Percentiles rank a stretch among this genome's conserved stretches.
phyloP scores from a whole-genome alignment of 2,797 vertebrate species.

The Tympanoctomys barrerae region DNA sequence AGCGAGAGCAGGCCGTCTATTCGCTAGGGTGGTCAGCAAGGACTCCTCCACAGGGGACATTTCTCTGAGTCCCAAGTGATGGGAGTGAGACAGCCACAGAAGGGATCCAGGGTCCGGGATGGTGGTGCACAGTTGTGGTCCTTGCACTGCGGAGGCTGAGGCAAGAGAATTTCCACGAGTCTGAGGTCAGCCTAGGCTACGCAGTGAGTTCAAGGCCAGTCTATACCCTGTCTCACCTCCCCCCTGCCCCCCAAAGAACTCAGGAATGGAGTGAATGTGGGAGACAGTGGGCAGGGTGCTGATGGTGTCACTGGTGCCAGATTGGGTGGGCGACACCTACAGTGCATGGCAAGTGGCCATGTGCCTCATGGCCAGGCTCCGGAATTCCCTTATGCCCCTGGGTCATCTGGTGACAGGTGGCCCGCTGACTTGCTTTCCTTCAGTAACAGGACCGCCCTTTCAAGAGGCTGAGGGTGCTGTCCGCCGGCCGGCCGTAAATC shows the following conservation, averaged over 20 bases:
- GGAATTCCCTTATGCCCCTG: neutral
- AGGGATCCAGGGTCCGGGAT: neutral
- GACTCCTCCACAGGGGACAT: neutral
- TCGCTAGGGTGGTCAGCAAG: neutral
- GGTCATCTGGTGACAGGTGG: neutral
- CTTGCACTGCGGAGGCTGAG: neutral
- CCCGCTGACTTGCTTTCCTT: neutral
- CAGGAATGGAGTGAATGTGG: neutral
- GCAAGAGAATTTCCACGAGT: neutral
- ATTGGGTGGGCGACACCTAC: rapidly evolving
- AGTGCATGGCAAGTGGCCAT: neutral
- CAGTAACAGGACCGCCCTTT: neutral
- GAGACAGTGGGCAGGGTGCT: neutral
- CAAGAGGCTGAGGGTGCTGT: neutral
- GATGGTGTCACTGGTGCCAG: neutral
- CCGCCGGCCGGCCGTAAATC: neutral
- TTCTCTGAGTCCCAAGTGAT: neutral
- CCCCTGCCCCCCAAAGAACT: neutral
- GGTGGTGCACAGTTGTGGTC: neutral
- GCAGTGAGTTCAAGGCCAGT: neutral
- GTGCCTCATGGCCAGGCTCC: neutral
- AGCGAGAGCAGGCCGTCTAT: neutral
- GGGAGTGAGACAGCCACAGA: neutral
- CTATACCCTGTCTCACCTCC: too few species aligned
- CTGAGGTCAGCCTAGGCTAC: neutral